Evolutionary conservation across 2,888 invertebrate species (phyloP), one percentile per base, ranked within the genome.

Genomic region (Elysia crispata): DNA sequence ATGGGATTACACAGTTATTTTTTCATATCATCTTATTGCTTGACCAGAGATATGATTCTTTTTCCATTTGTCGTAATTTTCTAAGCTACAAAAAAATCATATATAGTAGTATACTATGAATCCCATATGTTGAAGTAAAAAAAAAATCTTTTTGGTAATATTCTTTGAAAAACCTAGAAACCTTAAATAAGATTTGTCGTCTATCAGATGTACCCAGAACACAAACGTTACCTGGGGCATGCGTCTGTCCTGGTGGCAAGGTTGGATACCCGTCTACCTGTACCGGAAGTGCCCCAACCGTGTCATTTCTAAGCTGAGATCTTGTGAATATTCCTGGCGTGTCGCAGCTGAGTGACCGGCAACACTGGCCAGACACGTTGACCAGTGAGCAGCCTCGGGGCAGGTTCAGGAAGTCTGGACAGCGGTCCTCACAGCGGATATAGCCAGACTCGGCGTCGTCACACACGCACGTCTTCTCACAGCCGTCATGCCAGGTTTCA

Each of bases 351-450:
- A 88, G 80, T 30, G 81, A 82, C 31, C 85, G 85, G 81, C 89
- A 89, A 75, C 89, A 89, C 57, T 85, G 83, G 0, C 85, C 84
- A 15, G 81, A 72, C 6, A 79, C 78, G 49, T 83, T 81, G 6
- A 84, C 82, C 77, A 87, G 82, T 20, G 77, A 67, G 64, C 89
- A 89, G 50, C 85, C 86, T 5, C 85, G 82, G 18, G 88, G 89
- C 23, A 88, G 78, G 74, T 88, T 87, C 31, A 85, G 82, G 73
- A 86, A 85, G n/a, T 84, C 79, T 3, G 89, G 86, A 78, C 89
- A 89, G 77, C 89, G 87, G 78, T 86, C 84, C 8, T 85, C 87
- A 83, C 89, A 89, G 84, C 88, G 85, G 83, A 87, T 87, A 80
- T 86, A 87, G 41, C 89, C 89, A 72, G 85, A 87, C n/a, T 85